phyloP scores from a whole-genome alignment of 1,140 invertebrate species.

The Lasaia peninsularis region DNA sequence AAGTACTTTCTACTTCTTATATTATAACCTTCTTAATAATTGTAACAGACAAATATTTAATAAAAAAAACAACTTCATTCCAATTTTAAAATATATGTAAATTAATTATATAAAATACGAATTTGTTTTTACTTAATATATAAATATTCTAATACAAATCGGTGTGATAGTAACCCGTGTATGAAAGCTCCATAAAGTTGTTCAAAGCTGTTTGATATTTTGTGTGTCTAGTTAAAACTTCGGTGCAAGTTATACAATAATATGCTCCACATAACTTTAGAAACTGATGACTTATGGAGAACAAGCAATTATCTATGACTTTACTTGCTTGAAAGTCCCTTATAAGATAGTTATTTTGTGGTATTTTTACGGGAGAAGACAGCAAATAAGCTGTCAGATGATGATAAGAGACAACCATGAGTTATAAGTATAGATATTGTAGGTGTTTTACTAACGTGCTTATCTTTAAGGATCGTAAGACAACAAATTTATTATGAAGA shows the following conservation, averaged over 20 bases:
- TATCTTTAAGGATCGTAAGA: too few species aligned
- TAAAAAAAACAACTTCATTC: too few species aligned
- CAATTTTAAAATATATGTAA: too few species aligned
- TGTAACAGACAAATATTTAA: too few species aligned
- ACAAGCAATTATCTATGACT: background rate
- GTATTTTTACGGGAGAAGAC: background rate
- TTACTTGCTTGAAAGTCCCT: background rate
- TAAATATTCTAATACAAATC: background rate
- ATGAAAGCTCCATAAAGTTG: background rate
- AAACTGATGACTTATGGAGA: background rate
- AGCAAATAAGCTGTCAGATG: too few species aligned
- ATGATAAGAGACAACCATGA: too few species aligned
- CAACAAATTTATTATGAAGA: too few species aligned
- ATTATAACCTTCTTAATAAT: too few species aligned
- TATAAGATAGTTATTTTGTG: background rate
- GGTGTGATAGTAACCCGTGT: background rate
- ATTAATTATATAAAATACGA: too few species aligned
- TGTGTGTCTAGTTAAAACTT: slow-evolving; percentile 7
- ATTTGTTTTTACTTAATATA: background rate
- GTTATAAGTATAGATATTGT: too few species aligned
- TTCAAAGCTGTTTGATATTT: background rate
- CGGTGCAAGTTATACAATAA: background rate
- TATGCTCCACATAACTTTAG: background rate
- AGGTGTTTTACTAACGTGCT: too few species aligned
- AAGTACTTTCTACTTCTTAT: too few species aligned